phyloP scores from a whole-genome alignment of 2,797 vertebrate genomes.

The Brachymystax lenok region DNA sequence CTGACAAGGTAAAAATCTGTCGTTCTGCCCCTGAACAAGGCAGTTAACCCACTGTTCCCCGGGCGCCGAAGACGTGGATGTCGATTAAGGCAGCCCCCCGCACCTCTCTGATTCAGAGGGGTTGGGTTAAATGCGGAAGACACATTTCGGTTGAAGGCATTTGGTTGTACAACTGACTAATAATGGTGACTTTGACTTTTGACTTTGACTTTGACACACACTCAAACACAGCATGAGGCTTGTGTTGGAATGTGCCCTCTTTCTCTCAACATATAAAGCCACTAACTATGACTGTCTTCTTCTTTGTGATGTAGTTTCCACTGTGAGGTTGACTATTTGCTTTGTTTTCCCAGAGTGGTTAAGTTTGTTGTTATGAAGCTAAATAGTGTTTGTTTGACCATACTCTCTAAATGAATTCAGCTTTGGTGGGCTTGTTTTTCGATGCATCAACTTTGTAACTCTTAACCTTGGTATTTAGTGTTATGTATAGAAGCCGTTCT shows the following conservation, averaged over 20 bases:
- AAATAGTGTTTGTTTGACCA: not conserved
- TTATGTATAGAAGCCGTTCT: not conserved
- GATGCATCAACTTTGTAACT: not conserved
- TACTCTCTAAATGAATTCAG: not conserved
- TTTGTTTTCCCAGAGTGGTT: slow-evolving; percentile 4
- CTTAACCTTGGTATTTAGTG: not conserved
- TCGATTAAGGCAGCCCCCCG: too few species aligned
- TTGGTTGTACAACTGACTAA: too few species aligned
- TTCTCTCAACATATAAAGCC: not conserved
- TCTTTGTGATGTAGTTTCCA: not conserved
- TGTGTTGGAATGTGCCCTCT: not conserved
- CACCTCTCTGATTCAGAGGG: too few species aligned
- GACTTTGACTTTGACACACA: too few species aligned
- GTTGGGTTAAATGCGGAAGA: too few species aligned
- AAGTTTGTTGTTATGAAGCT: not conserved
- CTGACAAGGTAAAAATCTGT: too few species aligned
- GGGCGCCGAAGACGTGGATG: too few species aligned
- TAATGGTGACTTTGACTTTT: too few species aligned
- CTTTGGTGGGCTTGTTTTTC: not conserved
- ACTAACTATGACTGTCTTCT: not conserved
- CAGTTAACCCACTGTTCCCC: too few species aligned
- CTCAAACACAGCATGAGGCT: not conserved
- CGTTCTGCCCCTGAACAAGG: too few species aligned
- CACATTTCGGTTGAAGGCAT: too few species aligned
- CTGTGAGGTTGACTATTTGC: not conserved